Evolutionary conservation across 1,140 invertebrate genomes (phyloP).

Genomic region (Himalopsyche phryganea): DNA sequence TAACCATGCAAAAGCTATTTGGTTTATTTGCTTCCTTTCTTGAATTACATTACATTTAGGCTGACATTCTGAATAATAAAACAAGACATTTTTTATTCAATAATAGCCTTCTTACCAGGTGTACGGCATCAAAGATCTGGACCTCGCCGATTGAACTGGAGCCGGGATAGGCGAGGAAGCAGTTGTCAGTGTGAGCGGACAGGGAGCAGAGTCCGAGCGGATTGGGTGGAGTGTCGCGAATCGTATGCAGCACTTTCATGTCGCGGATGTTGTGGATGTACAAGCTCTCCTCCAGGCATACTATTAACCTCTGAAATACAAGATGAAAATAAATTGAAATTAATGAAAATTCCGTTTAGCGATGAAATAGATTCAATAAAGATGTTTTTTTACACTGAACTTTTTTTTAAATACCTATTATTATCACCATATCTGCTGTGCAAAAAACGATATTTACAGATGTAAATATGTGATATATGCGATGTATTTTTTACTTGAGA

Average conservation of each 20-base stretch:
- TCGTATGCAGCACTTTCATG: conserved; percentile 98
- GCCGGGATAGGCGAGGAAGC: conserved; percentile 95
- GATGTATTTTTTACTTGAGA: too few relatives aligned
- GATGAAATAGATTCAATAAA: background rate
- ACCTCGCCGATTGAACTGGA: conserved; percentile 91
- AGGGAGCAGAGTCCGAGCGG: conserved; percentile 88
- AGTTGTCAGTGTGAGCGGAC: conserved; percentile 83
- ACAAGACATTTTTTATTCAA: too few relatives aligned
- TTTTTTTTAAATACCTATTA: too few relatives aligned
- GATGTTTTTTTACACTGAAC: background rate
- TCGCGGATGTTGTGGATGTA: conserved; percentile 99
- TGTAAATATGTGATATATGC: too few relatives aligned
- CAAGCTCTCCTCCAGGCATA: conserved; percentile 95
- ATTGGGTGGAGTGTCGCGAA: conserved; percentile 96
- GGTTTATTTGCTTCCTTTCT: too few relatives aligned
- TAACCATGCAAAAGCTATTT: too few relatives aligned
- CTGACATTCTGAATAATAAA: too few relatives aligned
- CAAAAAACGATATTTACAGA: too few relatives aligned
- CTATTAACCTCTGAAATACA: conserved; percentile 79
- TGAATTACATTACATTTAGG: too few relatives aligned
- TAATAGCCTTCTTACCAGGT: conserved; percentile 69
- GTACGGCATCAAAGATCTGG: conserved; percentile 96
- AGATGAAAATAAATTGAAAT: too few relatives aligned
- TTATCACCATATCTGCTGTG: too few relatives aligned
- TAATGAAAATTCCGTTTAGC: too few relatives aligned